These are phyloP conservation scores for Meghimatium bilineatum DNA, from an alignment of 2,888 invertebrate species.

Conservation along the genomic window DNA sequence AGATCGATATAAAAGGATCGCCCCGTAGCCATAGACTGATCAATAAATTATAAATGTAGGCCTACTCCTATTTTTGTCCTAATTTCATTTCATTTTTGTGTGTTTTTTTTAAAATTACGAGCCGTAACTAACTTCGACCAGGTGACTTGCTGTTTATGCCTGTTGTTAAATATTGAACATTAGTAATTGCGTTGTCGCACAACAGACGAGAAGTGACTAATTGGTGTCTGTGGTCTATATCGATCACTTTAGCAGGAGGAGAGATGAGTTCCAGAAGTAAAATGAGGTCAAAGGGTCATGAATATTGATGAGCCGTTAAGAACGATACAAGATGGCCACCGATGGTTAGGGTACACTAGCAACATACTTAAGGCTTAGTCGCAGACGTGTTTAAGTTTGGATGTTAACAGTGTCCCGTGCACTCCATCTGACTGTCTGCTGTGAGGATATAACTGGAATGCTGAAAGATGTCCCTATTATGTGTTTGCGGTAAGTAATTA, in stretches of 20 bases:
- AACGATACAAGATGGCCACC: constrained; percentile 28
- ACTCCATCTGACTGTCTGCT: too few relatives aligned
- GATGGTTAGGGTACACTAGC: background rate
- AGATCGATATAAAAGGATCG: constrained; percentile 24
- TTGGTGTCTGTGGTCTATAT: background rate
- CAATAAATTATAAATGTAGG: too few relatives aligned
- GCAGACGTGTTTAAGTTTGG: background rate
- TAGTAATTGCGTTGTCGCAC: background rate
- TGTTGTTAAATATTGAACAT: background rate
- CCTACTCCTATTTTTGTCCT: background rate
- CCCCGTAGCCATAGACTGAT: constrained; percentile 1
- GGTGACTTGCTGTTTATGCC: background rate
- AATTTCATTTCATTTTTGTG: background rate
- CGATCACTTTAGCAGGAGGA: background rate
- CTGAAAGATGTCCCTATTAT: constrained; percentile 24
- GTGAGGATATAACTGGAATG: constrained; percentile 11
- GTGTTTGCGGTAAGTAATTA: constrained; percentile 14
- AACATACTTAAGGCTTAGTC: background rate
- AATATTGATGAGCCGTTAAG: constrained; percentile 22
- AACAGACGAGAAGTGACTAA: background rate
- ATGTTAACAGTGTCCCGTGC: background rate
- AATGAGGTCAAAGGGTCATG: constrained; percentile 20
- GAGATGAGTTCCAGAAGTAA: constrained; percentile 1
- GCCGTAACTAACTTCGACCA: background rate
- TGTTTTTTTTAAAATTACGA: background rate